phyloP scores from a whole-genome alignment of 2,888 invertebrate genomes.

The Blastobasis lacticolella region DNA sequence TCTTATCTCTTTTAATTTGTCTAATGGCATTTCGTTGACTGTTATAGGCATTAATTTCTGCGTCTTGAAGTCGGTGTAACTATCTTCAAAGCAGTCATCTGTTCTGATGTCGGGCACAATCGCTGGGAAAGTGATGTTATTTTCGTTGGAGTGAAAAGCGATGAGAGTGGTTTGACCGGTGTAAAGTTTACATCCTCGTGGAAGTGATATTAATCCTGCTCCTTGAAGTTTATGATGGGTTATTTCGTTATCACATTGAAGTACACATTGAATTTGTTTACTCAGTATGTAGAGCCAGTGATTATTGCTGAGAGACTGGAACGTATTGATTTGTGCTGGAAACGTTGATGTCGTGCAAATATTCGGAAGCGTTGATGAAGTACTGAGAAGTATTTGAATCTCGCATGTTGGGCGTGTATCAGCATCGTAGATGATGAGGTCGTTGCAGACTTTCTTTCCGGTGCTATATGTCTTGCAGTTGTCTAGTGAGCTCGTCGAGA shows the following conservation, averaged over 20 bases:
- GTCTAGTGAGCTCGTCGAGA: conserved; percentile 15
- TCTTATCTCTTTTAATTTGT: conserved; percentile 11
- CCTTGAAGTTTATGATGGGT: conserved; percentile 12
- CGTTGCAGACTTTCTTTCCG: conserved; percentile 13
- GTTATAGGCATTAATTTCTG: conserved; percentile 12
- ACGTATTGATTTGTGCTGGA: conserved; percentile 16
- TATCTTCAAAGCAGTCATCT: conserved; percentile 13
- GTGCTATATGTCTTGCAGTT: conserved; percentile 15
- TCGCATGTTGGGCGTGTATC: conserved; percentile 15
- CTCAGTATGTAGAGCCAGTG: conserved; percentile 15
- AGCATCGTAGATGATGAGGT: conserved; percentile 15
- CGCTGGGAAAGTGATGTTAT: conserved; percentile 15
- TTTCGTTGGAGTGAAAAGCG: conserved; percentile 8
- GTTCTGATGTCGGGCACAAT: conserved; percentile 15
- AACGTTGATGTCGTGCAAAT: conserved; percentile 17
- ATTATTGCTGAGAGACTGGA: conserved; percentile 13
- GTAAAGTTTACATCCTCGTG: conserved; percentile 13
- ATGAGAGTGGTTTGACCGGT: conserved; percentile 17
- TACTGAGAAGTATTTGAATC: conserved; percentile 10
- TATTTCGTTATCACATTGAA: conserved; percentile 13
- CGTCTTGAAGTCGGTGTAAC: neutral
- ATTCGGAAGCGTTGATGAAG: conserved; percentile 8
- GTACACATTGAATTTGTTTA: conserved; percentile 9
- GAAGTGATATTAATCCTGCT: conserved; percentile 12
- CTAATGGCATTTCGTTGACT: conserved; percentile 14